A percentile compares a stretch with the other conserved stretches of the same genome.
Conservation (phyloP, 1,140 invertebrate genomes). For the Globodera rostochiensis region DNA sequence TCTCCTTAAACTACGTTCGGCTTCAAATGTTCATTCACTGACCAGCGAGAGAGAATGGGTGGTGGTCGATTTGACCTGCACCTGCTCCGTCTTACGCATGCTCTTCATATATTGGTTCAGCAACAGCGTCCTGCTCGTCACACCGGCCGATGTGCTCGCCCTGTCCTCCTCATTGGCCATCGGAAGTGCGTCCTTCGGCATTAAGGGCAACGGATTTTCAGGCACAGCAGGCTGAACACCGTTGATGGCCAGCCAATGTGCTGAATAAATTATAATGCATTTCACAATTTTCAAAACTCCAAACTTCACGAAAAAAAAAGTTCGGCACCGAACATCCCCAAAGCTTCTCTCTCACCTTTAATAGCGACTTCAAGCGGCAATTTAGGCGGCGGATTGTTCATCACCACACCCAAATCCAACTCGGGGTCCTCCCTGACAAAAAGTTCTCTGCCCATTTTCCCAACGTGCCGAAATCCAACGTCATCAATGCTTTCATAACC, state of each 20-base stretch:
- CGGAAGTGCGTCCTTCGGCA: conserved; percentile 17
- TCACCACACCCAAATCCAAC: conserved; percentile 41
- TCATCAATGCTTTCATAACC: conserved; percentile 37
- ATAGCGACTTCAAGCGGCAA: conserved; percentile 44
- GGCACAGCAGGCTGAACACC: conserved; percentile 56
- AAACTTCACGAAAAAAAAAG: no score
- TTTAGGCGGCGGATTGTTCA: conserved; percentile 45
- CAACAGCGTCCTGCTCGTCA: conserved; percentile 26
- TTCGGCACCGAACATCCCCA: no score
- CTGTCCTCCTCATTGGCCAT: neutral
- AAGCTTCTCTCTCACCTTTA: conserved; percentile 39
- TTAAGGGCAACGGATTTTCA: conserved; percentile 52
- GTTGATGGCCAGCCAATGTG: conserved; percentile 61
- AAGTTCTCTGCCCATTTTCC: conserved; percentile 42
- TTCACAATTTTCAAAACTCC: no score
- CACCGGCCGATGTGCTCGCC: conserved; percentile 14
- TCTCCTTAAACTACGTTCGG: no score
- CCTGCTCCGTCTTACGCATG: conserved; percentile 58
- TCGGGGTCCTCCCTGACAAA: conserved; percentile 47
- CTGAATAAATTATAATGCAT: conserved; percentile 37
- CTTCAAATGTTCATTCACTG: neutral
- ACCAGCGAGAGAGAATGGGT: conserved; percentile 48
- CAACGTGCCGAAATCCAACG: conserved; percentile 43
- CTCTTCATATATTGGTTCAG: conserved; percentile 36
- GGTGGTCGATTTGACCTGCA: conserved; percentile 58